Evolutionary conservation across 2,888 invertebrate species (phyloP).

Genomic region (Melieria picta): DNA sequence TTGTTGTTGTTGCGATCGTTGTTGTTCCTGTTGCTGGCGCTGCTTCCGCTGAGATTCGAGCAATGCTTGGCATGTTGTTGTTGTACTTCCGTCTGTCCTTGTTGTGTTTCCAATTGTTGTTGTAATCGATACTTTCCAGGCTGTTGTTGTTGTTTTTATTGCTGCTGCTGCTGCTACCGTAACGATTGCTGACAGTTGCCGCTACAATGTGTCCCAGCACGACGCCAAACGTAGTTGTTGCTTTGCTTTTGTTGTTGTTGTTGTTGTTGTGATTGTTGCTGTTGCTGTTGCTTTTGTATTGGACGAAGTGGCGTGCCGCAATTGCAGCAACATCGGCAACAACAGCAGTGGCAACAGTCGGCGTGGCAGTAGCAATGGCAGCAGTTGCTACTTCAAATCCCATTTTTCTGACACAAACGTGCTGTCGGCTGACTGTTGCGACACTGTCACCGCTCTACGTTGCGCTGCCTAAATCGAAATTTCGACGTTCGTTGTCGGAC

Average conservation of each 20-base stretch:
- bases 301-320: constrained; percentile 28
- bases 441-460: no score
- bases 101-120: constrained; percentile 4
- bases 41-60: background rate
- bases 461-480: no score
- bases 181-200: constrained; percentile 26
- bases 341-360: background rate
- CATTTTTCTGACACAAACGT: constrained; percentile 40
- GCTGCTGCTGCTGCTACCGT: background rate
- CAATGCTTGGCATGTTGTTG: background rate
- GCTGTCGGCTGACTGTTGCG: constrained; percentile 12
- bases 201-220: background rate
- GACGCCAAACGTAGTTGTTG: no score
- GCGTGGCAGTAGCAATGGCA: constrained; percentile 15
- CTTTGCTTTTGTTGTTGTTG: constrained; percentile 1
- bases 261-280: constrained; percentile 22
- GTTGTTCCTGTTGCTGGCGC: constrained; percentile 4
- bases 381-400: constrained; percentile 38
- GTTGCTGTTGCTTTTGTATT: constrained; percentile 3
- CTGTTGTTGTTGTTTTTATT: constrained; percentile 23
- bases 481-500: no score
- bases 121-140: no score
- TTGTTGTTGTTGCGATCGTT: constrained; percentile 23
- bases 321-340: constrained; percentile 15
- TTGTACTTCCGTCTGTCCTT: constrained; percentile 21